Base-by-base conservation (phyloP, 2,888 invertebrate genomes). In the Drosophila maculinotata region DNA sequence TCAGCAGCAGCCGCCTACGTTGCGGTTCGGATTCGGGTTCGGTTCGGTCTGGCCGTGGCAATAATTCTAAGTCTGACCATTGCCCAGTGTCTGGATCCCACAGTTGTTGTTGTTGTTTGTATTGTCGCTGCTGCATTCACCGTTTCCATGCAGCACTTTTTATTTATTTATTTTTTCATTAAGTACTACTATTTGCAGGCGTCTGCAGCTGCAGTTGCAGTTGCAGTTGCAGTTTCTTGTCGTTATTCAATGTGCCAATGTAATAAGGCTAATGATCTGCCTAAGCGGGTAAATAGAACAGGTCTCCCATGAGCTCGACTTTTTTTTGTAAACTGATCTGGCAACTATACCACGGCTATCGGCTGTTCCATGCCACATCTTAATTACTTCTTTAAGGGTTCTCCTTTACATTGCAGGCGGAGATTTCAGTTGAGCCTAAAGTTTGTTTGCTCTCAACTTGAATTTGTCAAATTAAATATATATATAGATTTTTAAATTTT, bases 251-350 rank as follows among this genome's bases (percentile, higher is more conserved):
- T 81, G 81, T 79, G 66, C 42, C 70, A 68, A 62, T 70, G 68
- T 84, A 81, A 79, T 78, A 66, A 78, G 83, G 76, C 79, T 79
- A 80, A 85, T 82, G 76, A 79, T 79, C 76, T 81, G 65, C 56
- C 66, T 69, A 76, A 67, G 71, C 68, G 66, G 62, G 49, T 57
- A 67, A 71, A 68, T 69, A 52, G 76, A 76, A 72, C 75, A 64
- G 56, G 69, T 59, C 59, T 48, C n/a, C 3, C 23, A 35, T 20
- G 4, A 36, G 20, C 25, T 35, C 25, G 10, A 10, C 31, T 30
- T 15, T 30, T 23, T 17, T 23, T 30, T 51, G 44, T 28, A 44
- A 58, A 31, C 26, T 28, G 39, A 38, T 57, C 44, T 53, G 26
- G 25, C 12, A 23, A 14, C 23, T 23, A 25, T 33, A 31, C 53